A percentile compares a stretch with the other conserved stretches of the same genome.
Conservation (phyloP, 2,888 invertebrate genomes). For the Chydorus sphaericus region DNA sequence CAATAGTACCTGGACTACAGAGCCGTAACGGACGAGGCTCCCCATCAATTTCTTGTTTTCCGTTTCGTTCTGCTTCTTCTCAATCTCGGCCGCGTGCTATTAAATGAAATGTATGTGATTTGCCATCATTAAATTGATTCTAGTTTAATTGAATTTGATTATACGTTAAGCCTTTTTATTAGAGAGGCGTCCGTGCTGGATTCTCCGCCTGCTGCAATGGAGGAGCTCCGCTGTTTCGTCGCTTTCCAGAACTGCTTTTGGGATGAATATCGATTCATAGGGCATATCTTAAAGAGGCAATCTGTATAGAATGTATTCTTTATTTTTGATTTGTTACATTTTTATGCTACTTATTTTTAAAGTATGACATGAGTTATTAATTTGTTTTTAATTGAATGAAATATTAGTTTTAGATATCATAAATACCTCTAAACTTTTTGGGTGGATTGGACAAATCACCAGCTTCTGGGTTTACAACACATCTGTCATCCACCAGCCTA, state of each 20-base stretch:
- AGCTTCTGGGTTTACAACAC: constrained; percentile 94
- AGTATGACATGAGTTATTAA: no score
- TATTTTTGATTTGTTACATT: no score
- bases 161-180: constrained; percentile 74
- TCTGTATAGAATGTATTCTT: constrained; percentile 45
- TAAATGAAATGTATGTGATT: constrained; percentile 18
- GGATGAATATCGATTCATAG: constrained; percentile 87
- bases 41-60: constrained; percentile 92
- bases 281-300: constrained; percentile 89
- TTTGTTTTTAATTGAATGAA: no score
- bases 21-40: constrained; percentile 82
- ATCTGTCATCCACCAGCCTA: constrained; percentile 96
- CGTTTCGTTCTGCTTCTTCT: constrained; percentile 95
- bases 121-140: not conserved
- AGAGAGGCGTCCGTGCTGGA: constrained; percentile 57
- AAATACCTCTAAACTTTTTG: constrained; percentile 87
- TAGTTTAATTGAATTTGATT: constrained; percentile 21
- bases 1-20: constrained; percentile 59
- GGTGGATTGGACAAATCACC: constrained; percentile 91
- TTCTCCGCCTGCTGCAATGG: constrained; percentile 32
- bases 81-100: constrained; percentile 95
- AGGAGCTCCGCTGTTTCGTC: constrained; percentile 77
- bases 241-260: constrained; percentile 96
- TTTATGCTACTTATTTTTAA: no score
- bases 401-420: not conserved